phyloP scores from a whole-genome alignment of 1,140 invertebrate genomes.

The Drosophila lini region DNA sequence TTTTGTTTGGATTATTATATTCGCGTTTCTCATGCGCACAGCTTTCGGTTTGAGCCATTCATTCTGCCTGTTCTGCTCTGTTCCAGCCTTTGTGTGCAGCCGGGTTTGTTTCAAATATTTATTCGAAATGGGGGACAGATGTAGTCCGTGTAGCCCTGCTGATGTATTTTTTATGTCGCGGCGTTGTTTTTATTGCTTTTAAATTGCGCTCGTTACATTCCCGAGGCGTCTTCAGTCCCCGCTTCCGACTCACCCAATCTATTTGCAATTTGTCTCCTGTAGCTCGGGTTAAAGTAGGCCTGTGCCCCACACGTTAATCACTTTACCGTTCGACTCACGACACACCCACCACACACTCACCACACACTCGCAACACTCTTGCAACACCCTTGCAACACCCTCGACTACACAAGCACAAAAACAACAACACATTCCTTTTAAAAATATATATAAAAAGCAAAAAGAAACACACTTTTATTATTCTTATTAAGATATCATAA shows the following conservation, averaged over 20 bases:
- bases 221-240: constrained; percentile 1
- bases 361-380: background rate
- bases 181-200: constrained; percentile 71
- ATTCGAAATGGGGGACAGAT: constrained; percentile 56
- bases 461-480: background rate
- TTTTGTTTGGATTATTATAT: constrained; percentile 77
- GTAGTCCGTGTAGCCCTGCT: constrained; percentile 47
- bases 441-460: background rate
- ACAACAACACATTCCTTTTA: background rate
- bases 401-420: background rate
- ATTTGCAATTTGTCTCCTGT: constrained; percentile 44
- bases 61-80: constrained; percentile 14
- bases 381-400: too few species aligned
- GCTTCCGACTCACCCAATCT: constrained; percentile 40
- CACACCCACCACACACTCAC: background rate
- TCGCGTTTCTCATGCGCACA: constrained; percentile 75
- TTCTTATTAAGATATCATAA: background rate
- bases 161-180: constrained; percentile 78
- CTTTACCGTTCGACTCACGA: constrained; percentile 5
- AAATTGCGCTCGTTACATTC: constrained; percentile 74
- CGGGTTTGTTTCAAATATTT: constrained; percentile 69
- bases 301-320: constrained; percentile 28
- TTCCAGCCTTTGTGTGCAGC: constrained; percentile 22
- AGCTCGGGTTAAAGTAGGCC: constrained; percentile 39
- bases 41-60: constrained; percentile 56